Base-by-base conservation (phyloP, 2,113 vertebrate species). In the Eudyptes chrysolophus region DNA sequence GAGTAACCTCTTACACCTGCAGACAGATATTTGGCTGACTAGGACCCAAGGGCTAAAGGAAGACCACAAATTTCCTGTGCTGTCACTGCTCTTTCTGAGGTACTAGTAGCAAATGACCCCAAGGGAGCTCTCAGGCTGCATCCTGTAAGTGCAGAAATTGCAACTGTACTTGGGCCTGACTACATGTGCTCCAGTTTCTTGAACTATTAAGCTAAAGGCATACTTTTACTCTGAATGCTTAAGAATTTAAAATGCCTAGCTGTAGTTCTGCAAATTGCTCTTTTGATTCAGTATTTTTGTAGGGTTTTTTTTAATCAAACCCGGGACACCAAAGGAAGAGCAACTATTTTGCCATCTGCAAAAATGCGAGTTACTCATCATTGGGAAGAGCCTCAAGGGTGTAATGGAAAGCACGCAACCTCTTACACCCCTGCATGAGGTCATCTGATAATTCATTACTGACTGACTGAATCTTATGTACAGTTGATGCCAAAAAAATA, bases 11-110 rank as follows among this genome's bases (percentile, higher is more conserved):
- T 89, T 44, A 27, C n/a, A 20, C 21, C 27, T 65, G 44, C 19
- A 72, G 66, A n/a, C 4, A 76, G 57, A 29, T 38, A 7, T 10
- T 54, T 0, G 0, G 3, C 38, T 69, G 34, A 21, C 38, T 25
- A 18, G 42, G 16, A 27, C 15, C 29, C 5, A 20, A 52, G 21
- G 16, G 16, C 2, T 74, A 44, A 60, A 49, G 16, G 29, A 64
- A 13, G 6, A 32, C 3, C 19, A 54, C 40, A 65, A 1, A 57
- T 58, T 58, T 42, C 38, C 22, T 61, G 12, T 24, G 25, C 11
- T 51, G 9, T 57, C 26, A 22, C 25, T 64, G 13, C 16, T 61
- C 9, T 62, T 75, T 84, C 22, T 68, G 51, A 58, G 29, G 19
- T 21, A 24, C 18, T 24, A 21, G 24, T 4, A 72, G n/a, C 15